phyloP scores from a whole-genome alignment of 2,113 vertebrate genomes.

The Pseudonaja textilis region DNA sequence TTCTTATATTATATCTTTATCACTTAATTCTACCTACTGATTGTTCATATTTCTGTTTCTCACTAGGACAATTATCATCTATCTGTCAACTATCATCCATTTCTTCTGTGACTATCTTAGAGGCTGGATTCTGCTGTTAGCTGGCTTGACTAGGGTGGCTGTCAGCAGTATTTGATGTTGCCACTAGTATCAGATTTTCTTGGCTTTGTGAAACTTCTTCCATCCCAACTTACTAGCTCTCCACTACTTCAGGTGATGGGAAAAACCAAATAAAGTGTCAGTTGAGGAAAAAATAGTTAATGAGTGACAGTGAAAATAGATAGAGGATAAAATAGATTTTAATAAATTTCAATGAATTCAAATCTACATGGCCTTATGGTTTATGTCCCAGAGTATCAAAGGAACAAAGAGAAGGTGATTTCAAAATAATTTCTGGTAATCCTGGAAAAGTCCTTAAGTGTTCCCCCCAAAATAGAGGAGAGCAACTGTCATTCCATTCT shows the following conservation, averaged over 20 bases:
- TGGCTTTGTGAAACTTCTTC: neutral
- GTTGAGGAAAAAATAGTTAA: neutral
- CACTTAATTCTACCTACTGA: neutral
- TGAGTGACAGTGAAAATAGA: neutral
- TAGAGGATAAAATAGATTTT: neutral
- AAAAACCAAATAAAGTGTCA: neutral
- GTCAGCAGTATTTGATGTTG: neutral
- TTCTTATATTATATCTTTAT: neutral
- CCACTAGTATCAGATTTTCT: neutral
- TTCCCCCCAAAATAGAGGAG: neutral
- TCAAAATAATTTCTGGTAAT: neutral
- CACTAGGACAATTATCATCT: neutral
- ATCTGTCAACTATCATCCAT: neutral
- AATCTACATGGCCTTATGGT: neutral
- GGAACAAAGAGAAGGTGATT: neutral
- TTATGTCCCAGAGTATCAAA: neutral
- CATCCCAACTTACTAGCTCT: neutral
- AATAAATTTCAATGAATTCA: neutral
- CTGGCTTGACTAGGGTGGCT: neutral
- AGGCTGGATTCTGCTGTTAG: neutral
- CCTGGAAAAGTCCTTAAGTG: neutral
- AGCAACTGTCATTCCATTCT: neutral
- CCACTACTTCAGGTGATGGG: neutral
- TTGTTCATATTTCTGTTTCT: neutral
- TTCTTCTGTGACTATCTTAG: neutral